These are phyloP conservation scores for Callithrix jacchus DNA, from an alignment of 2,113 vertebrate genomes.

Conservation along the genomic window DNA sequence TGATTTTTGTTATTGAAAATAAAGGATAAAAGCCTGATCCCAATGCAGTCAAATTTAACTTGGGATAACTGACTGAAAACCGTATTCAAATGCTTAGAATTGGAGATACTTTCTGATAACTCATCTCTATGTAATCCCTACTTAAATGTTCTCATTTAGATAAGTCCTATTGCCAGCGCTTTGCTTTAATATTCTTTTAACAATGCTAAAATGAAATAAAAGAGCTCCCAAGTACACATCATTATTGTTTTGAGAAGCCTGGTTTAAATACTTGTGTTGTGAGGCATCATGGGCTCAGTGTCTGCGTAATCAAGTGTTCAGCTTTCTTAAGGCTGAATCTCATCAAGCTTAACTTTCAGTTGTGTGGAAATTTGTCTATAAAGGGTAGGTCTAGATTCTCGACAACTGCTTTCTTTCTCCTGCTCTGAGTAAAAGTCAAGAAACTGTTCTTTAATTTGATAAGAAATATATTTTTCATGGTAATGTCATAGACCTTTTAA, in stretches of 20 bases:
- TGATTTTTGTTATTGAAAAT: conserved; percentile 63
- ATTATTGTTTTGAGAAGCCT: conserved; percentile 32
- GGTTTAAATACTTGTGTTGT: neutral
- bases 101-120: conserved; percentile 11
- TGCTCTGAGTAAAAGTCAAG: neutral
- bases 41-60: conserved; percentile 59
- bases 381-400: neutral
- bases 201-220: conserved; percentile 25
- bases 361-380: neutral
- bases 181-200: conserved; percentile 54
- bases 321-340: neutral
- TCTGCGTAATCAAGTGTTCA: neutral
- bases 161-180: conserved; percentile 8
- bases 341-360: neutral
- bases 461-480: neutral
- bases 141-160: conserved; percentile 36
- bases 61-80: conserved; percentile 22
- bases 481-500: neutral
- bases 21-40: conserved; percentile 60
- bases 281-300: neutral
- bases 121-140: conserved; percentile 54
- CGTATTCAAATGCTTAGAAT: conserved; percentile 31
- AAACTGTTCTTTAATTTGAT: neutral
- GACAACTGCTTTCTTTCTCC: neutral
- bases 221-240: conserved; percentile 27